These are phyloP conservation scores for Pipistrellus pipistrellus DNA, from an alignment of 2,797 vertebrate species.

Conservation along the genomic window DNA sequence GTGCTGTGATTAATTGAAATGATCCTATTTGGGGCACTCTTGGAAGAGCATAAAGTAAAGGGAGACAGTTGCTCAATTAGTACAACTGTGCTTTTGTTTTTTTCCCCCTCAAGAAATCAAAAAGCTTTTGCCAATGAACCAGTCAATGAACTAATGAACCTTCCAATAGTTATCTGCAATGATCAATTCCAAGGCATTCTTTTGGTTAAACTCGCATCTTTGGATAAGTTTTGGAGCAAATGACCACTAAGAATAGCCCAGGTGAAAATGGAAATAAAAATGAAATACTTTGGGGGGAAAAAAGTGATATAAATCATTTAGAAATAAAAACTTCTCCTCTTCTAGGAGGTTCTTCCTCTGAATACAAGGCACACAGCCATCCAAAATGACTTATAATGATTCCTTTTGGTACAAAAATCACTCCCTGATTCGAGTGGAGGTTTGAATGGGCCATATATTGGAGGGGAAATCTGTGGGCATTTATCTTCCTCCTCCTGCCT, in stretches of 20 bases:
- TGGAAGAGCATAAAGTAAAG: not conserved
- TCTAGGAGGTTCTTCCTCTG: not conserved
- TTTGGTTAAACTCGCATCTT: constrained; percentile 15
- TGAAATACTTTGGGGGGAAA: not conserved
- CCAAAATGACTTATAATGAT: not conserved
- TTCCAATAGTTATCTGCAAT: not conserved
- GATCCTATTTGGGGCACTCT: not conserved
- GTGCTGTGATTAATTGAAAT: constrained; percentile 29
- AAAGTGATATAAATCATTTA: not conserved
- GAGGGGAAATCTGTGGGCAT: not conserved
- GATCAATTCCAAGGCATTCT: not conserved
- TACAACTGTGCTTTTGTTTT: not conserved
- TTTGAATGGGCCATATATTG: not conserved
- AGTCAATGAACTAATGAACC: not conserved
- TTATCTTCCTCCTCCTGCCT: not conserved
- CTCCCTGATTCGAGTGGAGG: not conserved
- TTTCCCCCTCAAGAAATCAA: not conserved
- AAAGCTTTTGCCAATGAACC: not conserved
- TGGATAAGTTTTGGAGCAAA: not conserved
- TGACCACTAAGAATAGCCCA: not conserved
- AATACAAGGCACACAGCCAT: not conserved
- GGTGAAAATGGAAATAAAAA: constrained; percentile 7
- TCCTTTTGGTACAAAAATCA: constrained; percentile 52
- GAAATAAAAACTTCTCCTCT: constrained; percentile 1
- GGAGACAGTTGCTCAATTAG: not conserved